Evolutionary conservation across 2,888 invertebrate species (phyloP).

Genomic region (Hypolimnas misippus): DNA sequence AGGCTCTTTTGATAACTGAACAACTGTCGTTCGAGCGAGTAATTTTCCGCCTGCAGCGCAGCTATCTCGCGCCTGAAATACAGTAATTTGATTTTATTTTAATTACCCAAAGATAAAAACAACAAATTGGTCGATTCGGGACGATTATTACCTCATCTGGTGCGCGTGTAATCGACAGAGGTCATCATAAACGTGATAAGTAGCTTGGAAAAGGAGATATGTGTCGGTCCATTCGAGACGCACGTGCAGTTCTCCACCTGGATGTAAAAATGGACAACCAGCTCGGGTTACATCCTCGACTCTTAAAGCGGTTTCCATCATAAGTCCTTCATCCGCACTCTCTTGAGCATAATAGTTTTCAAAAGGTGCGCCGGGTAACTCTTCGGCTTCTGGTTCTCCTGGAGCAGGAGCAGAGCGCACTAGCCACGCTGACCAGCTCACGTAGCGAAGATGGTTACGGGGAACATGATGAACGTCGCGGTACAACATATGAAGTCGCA

Average conservation of each 20-base stretch:
- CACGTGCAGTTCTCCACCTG: slow-evolving; percentile 89
- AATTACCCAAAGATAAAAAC: background rate
- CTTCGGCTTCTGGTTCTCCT: slow-evolving; percentile 86
- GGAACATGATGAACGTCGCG: slow-evolving; percentile 91
- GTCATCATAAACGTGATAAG: slow-evolving; percentile 93
- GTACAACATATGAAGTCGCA: slow-evolving; percentile 89
- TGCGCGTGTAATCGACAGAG: slow-evolving; percentile 91
- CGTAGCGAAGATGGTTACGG: slow-evolving; percentile 88
- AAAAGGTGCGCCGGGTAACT: slow-evolving; percentile 89
- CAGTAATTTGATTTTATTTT: background rate
- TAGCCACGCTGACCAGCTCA: slow-evolving; percentile 89
- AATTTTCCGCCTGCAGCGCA: slow-evolving; percentile 92
- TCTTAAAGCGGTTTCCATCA: slow-evolving; percentile 90
- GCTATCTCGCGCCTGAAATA: slow-evolving; percentile 88
- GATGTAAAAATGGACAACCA: slow-evolving; percentile 87
- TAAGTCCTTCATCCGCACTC: slow-evolving; percentile 90
- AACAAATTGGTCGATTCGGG: background rate
- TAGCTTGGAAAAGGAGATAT: slow-evolving; percentile 90
- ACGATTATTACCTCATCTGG: slow-evolving; percentile 88
- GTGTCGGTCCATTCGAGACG: slow-evolving; percentile 93
- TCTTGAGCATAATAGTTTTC: slow-evolving; percentile 92
- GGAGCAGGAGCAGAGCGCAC: slow-evolving; percentile 80
- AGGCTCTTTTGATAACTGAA: slow-evolving; percentile 93
- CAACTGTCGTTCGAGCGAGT: slow-evolving; percentile 91
- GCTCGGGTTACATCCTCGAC: slow-evolving; percentile 88